These are phyloP conservation scores for Leucoptera coffeella DNA, from an alignment of 2,888 invertebrate species.

Conservation along the genomic window DNA sequence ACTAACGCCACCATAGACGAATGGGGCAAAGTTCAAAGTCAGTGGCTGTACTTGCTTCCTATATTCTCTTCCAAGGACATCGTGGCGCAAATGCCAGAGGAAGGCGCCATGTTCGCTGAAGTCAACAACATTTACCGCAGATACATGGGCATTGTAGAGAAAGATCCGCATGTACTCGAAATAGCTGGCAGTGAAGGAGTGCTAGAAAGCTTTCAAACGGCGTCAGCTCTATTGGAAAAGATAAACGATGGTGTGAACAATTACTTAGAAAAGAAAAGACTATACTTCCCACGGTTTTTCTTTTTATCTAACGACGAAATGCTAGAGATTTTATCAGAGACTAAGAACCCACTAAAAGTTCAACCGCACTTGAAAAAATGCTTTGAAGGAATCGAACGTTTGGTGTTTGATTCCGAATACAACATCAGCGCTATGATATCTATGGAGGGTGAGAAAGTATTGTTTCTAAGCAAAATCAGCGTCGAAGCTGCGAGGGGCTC, in stretches of 20 bases:
- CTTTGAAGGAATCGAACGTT: conserved; percentile 76
- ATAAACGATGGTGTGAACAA: conserved; percentile 78
- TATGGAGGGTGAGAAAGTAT: conserved; percentile 67
- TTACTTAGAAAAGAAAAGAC: conserved; percentile 77
- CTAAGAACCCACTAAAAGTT: conserved; percentile 76
- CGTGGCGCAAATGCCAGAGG: conserved; percentile 79
- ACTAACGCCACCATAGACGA: conserved; percentile 70
- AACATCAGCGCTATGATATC: conserved; percentile 76
- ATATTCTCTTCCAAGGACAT: conserved; percentile 86
- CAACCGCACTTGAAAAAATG: conserved; percentile 85
- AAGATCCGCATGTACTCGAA: conserved; percentile 60
- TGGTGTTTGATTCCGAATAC: conserved; percentile 64
- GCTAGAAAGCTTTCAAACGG: conserved; percentile 63
- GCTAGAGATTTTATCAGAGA: conserved; percentile 84
- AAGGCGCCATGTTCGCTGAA: conserved; percentile 70
- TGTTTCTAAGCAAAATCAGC: conserved; percentile 55
- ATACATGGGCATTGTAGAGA: conserved; percentile 57
- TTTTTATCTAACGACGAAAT: conserved; percentile 88
- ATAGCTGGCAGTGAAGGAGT: conserved; percentile 62
- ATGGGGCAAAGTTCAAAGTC: conserved; percentile 81
- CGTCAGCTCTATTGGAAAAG: conserved; percentile 64
- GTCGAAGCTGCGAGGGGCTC: conserved; percentile 71
- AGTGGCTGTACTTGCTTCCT: conserved; percentile 81
- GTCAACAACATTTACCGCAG: conserved; percentile 63
- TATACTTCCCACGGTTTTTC: conserved; percentile 83